Evolutionary conservation across 2,113 vertebrate genomes (phyloP).

Genomic region (Daubentonia madagascariensis): DNA sequence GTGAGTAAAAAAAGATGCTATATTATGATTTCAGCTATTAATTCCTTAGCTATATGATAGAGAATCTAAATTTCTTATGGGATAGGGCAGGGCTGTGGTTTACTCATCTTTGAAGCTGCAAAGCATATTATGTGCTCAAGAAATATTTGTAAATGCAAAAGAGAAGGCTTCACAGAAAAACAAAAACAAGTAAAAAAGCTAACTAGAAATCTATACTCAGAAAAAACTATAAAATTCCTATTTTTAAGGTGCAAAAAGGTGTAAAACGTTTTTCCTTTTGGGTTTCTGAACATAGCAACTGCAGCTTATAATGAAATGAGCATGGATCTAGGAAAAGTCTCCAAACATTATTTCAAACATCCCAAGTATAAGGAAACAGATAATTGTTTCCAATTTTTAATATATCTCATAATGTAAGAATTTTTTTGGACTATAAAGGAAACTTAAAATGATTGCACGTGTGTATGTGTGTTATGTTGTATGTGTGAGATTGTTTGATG

Average conservation of each 20-base stretch:
- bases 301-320: background rate
- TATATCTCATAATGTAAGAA: background rate
- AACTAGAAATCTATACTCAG: background rate
- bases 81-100: background rate
- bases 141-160: background rate
- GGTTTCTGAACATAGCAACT: background rate
- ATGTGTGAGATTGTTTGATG: background rate
- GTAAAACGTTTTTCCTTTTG: background rate
- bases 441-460: background rate
- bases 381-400: background rate
- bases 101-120: background rate
- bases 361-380: background rate
- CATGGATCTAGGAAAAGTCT: background rate
- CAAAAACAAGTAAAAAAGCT: background rate
- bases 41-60: background rate
- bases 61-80: background rate
- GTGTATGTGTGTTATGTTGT: background rate
- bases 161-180: background rate
- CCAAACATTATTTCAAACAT: background rate
- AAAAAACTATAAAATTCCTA: background rate
- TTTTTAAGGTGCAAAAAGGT: background rate
- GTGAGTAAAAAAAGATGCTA: background rate
- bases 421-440: background rate
- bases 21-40: background rate
- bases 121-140: background rate